Evolutionary conservation across 2,888 invertebrate species (phyloP).

Genomic region (Acleris emargana): DNA sequence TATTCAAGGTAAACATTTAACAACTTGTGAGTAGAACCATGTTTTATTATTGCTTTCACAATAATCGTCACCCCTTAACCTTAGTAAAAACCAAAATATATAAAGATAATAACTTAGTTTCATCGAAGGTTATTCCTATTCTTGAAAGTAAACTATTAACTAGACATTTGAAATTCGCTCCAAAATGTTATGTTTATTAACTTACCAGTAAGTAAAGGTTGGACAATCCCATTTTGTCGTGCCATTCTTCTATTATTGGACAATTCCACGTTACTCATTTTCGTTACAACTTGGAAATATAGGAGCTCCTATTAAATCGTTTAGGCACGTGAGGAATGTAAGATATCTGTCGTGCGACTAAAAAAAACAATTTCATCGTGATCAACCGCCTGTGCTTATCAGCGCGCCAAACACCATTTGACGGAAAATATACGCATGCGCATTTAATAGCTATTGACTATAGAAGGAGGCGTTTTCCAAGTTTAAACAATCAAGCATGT

Average conservation of each 20-base stretch:
- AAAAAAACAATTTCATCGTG: constrained; percentile 76
- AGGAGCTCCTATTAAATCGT: constrained; percentile 38
- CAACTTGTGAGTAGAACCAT: no score
- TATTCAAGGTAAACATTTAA: no score
- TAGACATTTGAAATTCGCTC: constrained; percentile 60
- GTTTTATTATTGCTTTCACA: no score
- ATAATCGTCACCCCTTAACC: no score
- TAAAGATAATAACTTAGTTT: neutral
- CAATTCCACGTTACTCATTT: constrained; percentile 71
- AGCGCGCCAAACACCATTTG: constrained; percentile 79
- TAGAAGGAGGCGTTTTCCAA: constrained; percentile 19
- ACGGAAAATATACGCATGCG: constrained; percentile 72
- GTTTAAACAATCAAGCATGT: neutral
- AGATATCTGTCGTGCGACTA: constrained; percentile 69
- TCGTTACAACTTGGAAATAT: constrained; percentile 48
- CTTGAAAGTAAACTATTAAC: constrained; percentile 12
- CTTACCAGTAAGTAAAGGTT: constrained; percentile 94
- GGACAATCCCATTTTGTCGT: constrained; percentile 92
- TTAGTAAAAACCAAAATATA: no score
- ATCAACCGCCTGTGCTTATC: constrained; percentile 63
- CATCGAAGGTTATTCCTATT: constrained; percentile 15
- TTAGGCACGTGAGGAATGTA: constrained; percentile 60
- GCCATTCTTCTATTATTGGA: constrained; percentile 70
- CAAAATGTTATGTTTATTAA: constrained; percentile 45
- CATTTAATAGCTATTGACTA: constrained; percentile 62